Conservation (phyloP, 2,888 invertebrate species). For the Papilio demoleus region DNA sequence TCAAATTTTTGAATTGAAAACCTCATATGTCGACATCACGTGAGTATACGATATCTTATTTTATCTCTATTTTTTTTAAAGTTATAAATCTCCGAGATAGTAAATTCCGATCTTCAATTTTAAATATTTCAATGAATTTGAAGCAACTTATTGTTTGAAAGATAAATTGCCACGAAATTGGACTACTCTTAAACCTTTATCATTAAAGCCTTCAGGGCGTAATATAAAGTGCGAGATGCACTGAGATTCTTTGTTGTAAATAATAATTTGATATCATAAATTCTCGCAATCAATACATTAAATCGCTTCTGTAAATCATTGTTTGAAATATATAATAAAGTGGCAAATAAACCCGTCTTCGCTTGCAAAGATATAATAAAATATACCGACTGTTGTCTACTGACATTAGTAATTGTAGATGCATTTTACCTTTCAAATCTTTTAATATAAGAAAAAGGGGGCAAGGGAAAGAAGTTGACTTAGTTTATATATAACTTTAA, state of each 20-base stretch:
- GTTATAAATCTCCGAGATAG: background rate
- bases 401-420: too few species aligned
- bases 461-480: too few species aligned
- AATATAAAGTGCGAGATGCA: conserved; percentile 8
- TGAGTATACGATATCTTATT: too few species aligned
- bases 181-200: background rate
- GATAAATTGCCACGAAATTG: conserved; percentile 12
- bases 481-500: too few species aligned
- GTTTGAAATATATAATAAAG: background rate
- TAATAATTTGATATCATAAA: conserved; percentile 19
- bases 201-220: conserved; percentile 1
- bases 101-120: background rate
- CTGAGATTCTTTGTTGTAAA: conserved; percentile 9
- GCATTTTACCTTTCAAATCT: too few species aligned
- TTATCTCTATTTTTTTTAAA: too few species aligned
- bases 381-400: too few species aligned
- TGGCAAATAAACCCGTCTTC: too few species aligned
- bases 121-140: conserved; percentile 8
- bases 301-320: conserved; percentile 18
- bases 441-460: too few species aligned
- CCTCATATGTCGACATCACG: too few species aligned
- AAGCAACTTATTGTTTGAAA: conserved; percentile 17
- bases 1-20: too few species aligned
- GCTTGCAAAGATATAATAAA: too few species aligned
- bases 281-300: conserved; percentile 9